Percentiles rank a stretch among this genome's conserved stretches.
Conservation (phyloP, 2,113 vertebrate species). For the Romanogobio albipinnatus region DNA sequence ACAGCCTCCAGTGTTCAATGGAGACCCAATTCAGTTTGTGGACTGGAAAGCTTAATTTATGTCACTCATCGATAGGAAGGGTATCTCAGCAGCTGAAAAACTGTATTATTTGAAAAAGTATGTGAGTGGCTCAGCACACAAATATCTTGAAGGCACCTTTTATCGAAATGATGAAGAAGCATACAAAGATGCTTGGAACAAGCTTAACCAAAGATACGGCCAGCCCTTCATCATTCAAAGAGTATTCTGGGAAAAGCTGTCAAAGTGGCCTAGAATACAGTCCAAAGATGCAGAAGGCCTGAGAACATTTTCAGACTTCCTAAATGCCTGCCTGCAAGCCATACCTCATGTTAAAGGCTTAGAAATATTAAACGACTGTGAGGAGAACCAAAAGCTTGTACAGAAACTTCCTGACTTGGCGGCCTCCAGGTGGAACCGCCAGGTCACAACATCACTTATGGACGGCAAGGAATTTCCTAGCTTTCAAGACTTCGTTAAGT, state of each 20-base stretch:
- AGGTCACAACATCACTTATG: constrained; percentile 36
- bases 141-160: not conserved
- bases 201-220: not conserved
- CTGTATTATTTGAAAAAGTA: too few species aligned
- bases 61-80: not conserved
- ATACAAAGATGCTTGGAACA: not conserved
- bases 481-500: too few species aligned
- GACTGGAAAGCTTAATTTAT: not conserved
- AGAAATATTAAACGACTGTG: too few species aligned
- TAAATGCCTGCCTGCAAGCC: not conserved
- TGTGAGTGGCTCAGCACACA: not conserved
- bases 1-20: too few species aligned
- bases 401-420: not conserved
- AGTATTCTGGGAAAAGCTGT: not conserved
- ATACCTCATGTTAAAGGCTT: not conserved
- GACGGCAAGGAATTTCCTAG: too few species aligned
- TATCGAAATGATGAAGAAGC: not conserved
- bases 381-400: too few species aligned
- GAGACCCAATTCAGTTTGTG: too few species aligned
- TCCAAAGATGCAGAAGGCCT: too few species aligned
- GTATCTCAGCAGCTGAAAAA: not conserved
- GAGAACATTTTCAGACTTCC: not conserved
- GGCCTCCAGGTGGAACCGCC: constrained; percentile 6
- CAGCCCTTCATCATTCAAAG: not conserved
- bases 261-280: not conserved